Evolutionary conservation across 2,797 vertebrate genomes (phyloP).

Genomic region (Perodicticus potto): DNA sequence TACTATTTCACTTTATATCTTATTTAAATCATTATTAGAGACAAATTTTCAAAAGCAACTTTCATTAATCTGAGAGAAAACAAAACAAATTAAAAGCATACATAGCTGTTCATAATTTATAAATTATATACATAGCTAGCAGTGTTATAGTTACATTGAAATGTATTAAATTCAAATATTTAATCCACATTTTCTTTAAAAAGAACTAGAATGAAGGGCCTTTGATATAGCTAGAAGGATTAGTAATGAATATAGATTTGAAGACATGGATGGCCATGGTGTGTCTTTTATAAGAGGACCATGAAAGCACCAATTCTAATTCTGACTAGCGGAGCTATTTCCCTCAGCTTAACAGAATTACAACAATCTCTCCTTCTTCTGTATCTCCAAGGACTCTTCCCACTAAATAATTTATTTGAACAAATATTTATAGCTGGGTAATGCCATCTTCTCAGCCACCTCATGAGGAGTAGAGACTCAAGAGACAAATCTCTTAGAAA

Average conservation of each 20-base stretch:
- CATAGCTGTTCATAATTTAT: conserved; percentile 16
- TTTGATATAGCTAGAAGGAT: not conserved
- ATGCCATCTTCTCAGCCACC: not conserved
- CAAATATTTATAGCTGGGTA: conserved; percentile 3
- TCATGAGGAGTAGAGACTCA: conserved; percentile 17
- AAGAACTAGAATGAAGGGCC: not conserved
- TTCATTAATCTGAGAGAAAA: conserved; percentile 42
- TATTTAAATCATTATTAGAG: conserved; percentile 25
- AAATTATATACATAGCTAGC: not conserved
- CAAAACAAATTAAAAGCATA: conserved; percentile 27
- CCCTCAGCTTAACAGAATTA: not conserved
- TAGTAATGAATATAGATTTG: not conserved
- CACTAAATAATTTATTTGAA: not conserved
- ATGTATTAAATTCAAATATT: conserved; percentile 36
- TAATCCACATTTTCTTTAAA: not conserved
- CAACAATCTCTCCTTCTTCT: not conserved
- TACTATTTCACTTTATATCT: conserved; percentile 16
- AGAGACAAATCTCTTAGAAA: conserved; percentile 16
- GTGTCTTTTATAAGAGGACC: not conserved
- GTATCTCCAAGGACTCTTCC: not conserved
- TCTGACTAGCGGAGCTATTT: not conserved
- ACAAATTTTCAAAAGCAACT: conserved; percentile 19
- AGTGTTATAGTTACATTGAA: conserved; percentile 26
- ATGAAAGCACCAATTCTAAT: not conserved
- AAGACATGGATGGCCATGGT: not conserved